These are phyloP conservation scores for Microtus montanus DNA, from an alignment of 2,113 vertebrate species.

Conservation along the genomic window DNA sequence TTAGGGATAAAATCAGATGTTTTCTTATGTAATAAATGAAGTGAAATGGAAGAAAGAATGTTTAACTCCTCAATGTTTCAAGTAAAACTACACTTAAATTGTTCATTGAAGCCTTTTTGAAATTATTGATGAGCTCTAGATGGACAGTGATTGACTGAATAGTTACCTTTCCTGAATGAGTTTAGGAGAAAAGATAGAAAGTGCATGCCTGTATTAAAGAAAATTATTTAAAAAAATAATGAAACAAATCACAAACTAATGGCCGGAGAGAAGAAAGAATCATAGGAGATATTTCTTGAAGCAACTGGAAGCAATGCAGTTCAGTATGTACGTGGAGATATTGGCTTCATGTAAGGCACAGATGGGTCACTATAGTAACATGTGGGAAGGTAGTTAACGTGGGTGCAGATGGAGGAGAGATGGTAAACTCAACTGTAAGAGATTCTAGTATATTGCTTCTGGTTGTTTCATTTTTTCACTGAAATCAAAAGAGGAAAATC, in stretches of 20 bases:
- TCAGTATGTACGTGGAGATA: background rate
- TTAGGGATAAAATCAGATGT: fast-evolving
- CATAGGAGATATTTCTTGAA: constrained; percentile 9
- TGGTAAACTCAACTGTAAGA: constrained; percentile 64
- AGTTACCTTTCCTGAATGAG: background rate
- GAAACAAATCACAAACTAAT: background rate
- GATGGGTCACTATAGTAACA: constrained; percentile 74
- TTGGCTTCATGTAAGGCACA: constrained; percentile 61
- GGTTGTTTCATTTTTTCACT: constrained; percentile 48
- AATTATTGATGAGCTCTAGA: background rate
- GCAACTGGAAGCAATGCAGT: background rate
- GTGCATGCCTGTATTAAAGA: background rate
- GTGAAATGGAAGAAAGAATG: background rate
- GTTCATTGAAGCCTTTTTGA: background rate
- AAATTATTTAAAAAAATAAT: background rate
- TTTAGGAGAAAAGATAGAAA: background rate
- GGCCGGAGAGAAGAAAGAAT: background rate
- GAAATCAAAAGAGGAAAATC: constrained; percentile 21
- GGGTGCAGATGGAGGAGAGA: constrained; percentile 61
- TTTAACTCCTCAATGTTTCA: background rate
- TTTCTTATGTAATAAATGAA: background rate
- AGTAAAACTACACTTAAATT: background rate
- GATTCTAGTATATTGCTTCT: constrained; percentile 55
- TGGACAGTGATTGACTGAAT: background rate
- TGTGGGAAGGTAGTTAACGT: constrained; percentile 66